phyloP scores from a whole-genome alignment of 2,113 vertebrate genomes.

The Lagenorhynchus albirostris region DNA sequence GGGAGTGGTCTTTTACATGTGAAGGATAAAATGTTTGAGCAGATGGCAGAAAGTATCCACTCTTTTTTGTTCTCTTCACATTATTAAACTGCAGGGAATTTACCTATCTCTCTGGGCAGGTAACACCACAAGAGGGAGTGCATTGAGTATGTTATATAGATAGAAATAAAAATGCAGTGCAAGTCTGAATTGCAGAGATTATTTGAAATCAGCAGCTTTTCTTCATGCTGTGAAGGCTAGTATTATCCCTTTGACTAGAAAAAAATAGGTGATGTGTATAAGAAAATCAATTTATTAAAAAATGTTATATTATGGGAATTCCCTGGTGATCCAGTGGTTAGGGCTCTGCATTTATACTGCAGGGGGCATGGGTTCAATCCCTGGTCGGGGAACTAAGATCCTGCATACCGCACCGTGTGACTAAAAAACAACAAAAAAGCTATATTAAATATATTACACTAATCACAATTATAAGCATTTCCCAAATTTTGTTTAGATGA shows the following conservation, averaged over 20 bases:
- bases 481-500: neutral
- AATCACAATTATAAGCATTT: neutral
- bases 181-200: neutral
- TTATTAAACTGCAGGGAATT: neutral
- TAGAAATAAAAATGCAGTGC: neutral
- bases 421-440: neutral
- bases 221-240: neutral
- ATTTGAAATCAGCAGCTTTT: neutral
- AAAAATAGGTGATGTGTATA: neutral
- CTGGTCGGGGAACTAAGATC: too few relatives aligned
- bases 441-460: neutral
- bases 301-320: too few relatives aligned
- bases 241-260: neutral
- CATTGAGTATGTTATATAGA: neutral
- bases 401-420: rapidly evolving
- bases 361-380: too few relatives aligned
- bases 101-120: neutral
- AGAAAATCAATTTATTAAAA: neutral
- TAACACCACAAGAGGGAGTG: neutral
- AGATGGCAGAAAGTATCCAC: neutral
- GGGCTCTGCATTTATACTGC: too few relatives aligned
- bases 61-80: neutral
- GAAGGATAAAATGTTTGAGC: neutral
- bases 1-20: neutral
- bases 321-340: too few relatives aligned